These are phyloP conservation scores for Brachionus calyciflorus DNA, from an alignment of 1,140 invertebrate species.

Conservation along the genomic window DNA sequence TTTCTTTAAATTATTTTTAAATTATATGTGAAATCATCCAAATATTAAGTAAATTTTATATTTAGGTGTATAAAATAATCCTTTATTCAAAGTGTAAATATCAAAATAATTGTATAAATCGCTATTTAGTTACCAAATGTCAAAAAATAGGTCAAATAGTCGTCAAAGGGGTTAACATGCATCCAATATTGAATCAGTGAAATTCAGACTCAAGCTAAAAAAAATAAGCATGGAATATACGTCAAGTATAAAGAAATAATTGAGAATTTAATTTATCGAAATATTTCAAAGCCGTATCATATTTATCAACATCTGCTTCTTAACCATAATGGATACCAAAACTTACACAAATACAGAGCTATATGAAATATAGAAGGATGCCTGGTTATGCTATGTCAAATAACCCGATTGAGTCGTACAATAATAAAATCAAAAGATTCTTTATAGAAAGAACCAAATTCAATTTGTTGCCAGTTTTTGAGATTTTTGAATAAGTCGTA, in stretches of 20 bases:
- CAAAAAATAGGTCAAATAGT: neutral
- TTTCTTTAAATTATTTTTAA: no score
- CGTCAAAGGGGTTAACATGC: neutral
- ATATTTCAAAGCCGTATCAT: slow-evolving; percentile 3
- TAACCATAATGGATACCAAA: neutral
- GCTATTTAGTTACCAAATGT: slow-evolving; percentile 1
- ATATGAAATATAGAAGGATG: no score
- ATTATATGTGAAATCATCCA: no score
- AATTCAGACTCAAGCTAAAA: slow-evolving; percentile 9
- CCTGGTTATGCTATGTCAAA: no score
- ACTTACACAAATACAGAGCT: no score
- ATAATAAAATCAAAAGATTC: no score
- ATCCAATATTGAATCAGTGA: slow-evolving; percentile 1
- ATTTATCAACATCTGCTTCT: slow-evolving; percentile 5
- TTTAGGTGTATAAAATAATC: no score
- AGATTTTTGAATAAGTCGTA: no score
- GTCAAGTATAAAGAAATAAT: slow-evolving; percentile 19
- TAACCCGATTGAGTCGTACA: no score
- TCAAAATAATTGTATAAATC: slow-evolving; percentile 9
- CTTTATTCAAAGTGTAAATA: slow-evolving; percentile 31
- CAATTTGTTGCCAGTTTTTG: no score
- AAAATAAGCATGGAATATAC: slow-evolving; percentile 12
- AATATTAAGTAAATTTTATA: no score
- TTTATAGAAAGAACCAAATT: no score
- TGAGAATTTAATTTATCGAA: neutral